Evolutionary conservation across 1,140 invertebrate genomes (phyloP).

Genomic region (Ectropis grisescens): DNA sequence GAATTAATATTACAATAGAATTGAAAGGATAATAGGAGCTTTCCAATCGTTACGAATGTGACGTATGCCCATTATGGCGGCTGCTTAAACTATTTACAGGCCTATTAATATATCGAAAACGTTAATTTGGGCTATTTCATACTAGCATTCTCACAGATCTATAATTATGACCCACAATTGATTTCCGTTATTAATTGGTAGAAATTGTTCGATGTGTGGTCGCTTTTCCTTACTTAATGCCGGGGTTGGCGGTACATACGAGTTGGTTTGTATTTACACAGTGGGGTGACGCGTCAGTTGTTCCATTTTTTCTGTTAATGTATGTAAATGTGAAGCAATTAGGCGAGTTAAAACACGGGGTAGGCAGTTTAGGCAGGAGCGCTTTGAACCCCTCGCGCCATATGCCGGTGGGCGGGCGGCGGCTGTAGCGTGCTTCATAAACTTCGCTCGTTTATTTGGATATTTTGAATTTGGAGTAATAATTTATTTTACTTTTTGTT

Average conservation of each 20-base stretch:
- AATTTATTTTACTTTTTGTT: no score
- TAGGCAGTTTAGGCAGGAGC: conserved; percentile 57
- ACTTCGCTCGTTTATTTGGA: no score
- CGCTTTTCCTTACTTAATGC: background rate
- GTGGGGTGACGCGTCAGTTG: conserved; percentile 52
- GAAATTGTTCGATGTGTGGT: conserved; percentile 35
- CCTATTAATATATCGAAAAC: no score
- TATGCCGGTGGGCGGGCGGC: conserved; percentile 53
- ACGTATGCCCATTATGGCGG: no score
- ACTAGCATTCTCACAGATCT: no score
- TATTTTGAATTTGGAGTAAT: no score
- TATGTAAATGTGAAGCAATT: conserved; percentile 70
- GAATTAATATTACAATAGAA: conserved; percentile 32
- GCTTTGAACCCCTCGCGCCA: conserved; percentile 44
- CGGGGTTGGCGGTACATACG: conserved; percentile 18
- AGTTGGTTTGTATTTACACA: conserved; percentile 50
- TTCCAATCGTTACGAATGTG: no score
- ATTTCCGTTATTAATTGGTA: conserved; percentile 51
- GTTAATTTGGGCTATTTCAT: no score
- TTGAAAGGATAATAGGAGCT: conserved; percentile 49
- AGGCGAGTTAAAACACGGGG: conserved; percentile 67
- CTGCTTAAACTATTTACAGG: no score
- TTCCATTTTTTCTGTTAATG: conserved; percentile 56
- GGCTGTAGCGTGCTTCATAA: conserved; percentile 11
- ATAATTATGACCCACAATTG: conserved; percentile 45